Evolutionary conservation across 35 echinoderm and acorn worm genomes (phyloP).

Genomic region (Stichopus chloronotus): DNA sequence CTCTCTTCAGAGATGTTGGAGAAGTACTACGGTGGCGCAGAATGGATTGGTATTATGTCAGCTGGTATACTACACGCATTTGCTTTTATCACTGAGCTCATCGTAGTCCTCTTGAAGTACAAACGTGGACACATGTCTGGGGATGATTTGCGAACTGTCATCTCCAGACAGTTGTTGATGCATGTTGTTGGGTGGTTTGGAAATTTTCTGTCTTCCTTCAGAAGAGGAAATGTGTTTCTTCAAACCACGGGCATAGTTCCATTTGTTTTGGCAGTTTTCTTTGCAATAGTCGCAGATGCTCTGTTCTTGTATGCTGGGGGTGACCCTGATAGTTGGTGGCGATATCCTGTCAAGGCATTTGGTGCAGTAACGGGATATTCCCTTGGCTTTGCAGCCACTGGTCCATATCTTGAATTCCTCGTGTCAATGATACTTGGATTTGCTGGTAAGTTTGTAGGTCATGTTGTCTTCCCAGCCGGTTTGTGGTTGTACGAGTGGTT

Average conservation of each 20-base stretch:
- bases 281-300: background rate
- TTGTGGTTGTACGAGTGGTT: background rate
- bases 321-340: background rate
- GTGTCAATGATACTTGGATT: background rate
- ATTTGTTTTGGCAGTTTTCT: background rate
- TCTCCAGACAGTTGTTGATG: background rate
- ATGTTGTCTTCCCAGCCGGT: background rate
- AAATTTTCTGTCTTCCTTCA: background rate
- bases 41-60: background rate
- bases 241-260: background rate
- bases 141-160: background rate
- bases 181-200: background rate
- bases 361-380: background rate
- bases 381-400: background rate
- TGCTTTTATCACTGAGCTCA: background rate
- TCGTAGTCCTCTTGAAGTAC: background rate
- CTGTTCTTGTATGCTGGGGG: background rate
- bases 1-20: background rate
- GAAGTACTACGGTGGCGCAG: background rate
- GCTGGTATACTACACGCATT: background rate
- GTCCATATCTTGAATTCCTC: background rate
- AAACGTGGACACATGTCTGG: background rate
- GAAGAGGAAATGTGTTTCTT: background rate
- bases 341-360: background rate
- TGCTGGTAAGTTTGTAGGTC: background rate